These are phyloP conservation scores for Phoxinus dragarum DNA, from an alignment of 2,797 vertebrate species.

Conservation along the genomic window DNA sequence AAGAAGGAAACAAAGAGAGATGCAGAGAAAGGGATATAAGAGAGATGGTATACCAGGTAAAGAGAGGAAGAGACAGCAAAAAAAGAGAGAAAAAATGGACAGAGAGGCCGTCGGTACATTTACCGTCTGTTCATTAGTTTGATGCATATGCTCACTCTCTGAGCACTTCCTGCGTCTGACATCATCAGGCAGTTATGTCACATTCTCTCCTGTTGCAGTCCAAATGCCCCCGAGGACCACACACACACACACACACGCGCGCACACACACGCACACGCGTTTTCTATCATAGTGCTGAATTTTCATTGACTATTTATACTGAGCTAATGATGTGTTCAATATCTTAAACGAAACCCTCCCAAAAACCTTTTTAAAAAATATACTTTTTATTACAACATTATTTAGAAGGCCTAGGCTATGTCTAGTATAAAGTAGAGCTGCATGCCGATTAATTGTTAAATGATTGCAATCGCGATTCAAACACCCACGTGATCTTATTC, in stretches of 20 bases:
- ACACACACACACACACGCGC: neutral
- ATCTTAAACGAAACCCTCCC: neutral
- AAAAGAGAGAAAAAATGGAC: slow-evolving; percentile 21
- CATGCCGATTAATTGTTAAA: neutral
- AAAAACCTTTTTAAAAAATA: neutral
- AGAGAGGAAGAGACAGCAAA: slow-evolving; percentile 7
- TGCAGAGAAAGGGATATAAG: neutral
- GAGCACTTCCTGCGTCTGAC: slow-evolving; percentile 42
- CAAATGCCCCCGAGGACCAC: neutral
- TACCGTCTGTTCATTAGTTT: slow-evolving; percentile 31
- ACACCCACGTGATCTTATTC: neutral
- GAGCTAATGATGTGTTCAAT: neutral
- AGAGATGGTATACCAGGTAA: neutral
- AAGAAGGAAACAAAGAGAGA: neutral
- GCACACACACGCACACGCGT: too few species aligned
- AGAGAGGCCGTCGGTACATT: slow-evolving; percentile 19
- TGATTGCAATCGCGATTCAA: neutral
- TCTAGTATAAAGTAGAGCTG: neutral
- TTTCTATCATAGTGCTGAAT: neutral
- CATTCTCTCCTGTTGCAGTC: slow-evolving; percentile 26
- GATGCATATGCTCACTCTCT: slow-evolving; percentile 42
- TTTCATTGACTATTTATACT: neutral
- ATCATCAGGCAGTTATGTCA: slow-evolving; percentile 34
- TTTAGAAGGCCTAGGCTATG: neutral
- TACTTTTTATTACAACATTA: neutral